A percentile compares a stretch with the other conserved stretches of the same genome.
These are phyloP conservation scores for sheep (Ovis aries) DNA, from an alignment of 2,113 vertebrate species.

Conservation along the genomic window DNA sequence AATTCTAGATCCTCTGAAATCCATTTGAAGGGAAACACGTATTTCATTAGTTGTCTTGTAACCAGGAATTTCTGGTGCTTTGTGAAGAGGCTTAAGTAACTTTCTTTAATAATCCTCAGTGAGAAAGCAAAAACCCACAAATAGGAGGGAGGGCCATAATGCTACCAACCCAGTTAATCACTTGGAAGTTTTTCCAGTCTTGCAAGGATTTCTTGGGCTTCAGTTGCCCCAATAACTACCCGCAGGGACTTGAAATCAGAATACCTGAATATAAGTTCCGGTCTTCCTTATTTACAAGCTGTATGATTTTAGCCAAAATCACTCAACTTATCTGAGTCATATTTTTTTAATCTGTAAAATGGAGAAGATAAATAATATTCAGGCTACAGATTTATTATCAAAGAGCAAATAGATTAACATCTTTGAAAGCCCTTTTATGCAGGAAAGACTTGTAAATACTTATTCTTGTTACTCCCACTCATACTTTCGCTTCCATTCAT, in stretches of 20 bases:
- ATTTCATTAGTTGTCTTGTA: neutral
- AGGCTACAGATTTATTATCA: neutral
- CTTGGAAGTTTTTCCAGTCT: neutral
- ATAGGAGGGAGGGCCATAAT: neutral
- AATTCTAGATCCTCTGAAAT: neutral
- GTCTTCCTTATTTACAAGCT: neutral
- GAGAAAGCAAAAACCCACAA: conserved; percentile 4
- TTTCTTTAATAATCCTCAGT: neutral
- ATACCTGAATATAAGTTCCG: neutral
- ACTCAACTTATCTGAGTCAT: neutral
- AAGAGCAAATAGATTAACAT: neutral
- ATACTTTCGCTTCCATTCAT: neutral
- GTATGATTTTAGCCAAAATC: neutral
- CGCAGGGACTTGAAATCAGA: neutral
- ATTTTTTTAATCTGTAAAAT: neutral
- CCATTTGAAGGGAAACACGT: neutral
- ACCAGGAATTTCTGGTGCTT: neutral
- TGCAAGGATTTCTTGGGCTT: neutral
- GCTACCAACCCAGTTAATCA: neutral
- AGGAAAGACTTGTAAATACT: neutral
- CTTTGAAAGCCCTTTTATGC: neutral
- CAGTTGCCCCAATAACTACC: neutral
- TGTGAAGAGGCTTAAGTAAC: neutral
- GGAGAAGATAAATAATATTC: neutral
- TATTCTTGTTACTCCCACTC: neutral